These are phyloP conservation scores for Pitta sordida DNA, from an alignment of 2,113 vertebrate species.

Conservation along the genomic window DNA sequence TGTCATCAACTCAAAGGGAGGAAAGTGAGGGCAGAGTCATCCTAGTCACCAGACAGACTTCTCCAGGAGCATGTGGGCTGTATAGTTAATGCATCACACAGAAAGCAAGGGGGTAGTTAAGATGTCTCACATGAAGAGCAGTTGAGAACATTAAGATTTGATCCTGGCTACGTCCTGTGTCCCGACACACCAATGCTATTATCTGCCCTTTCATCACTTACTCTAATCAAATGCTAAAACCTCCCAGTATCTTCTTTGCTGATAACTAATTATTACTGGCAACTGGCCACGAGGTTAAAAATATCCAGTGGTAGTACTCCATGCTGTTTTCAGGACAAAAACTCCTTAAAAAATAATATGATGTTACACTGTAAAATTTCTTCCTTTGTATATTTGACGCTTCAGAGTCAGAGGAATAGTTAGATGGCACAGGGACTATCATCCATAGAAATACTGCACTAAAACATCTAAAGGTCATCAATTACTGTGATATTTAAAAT, in stretches of 20 bases:
- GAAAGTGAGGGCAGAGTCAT: not conserved
- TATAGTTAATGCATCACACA: not conserved
- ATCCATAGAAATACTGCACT: not conserved
- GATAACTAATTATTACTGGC: slow-evolving; percentile 19
- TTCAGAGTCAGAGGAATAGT: not conserved
- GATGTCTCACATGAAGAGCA: slow-evolving; percentile 13
- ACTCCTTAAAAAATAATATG: not conserved
- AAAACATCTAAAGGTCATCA: not conserved
- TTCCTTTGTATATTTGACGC: not conserved
- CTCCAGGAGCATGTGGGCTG: not conserved
- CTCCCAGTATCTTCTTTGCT: not conserved
- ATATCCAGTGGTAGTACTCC: not conserved
- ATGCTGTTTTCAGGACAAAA: not conserved
- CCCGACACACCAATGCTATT: not conserved
- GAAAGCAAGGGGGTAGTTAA: slow-evolving; percentile 7
- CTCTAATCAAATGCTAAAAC: not conserved
- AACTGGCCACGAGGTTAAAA: not conserved
- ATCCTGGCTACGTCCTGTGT: not conserved
- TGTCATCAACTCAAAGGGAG: not conserved
- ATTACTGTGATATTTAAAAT: not conserved
- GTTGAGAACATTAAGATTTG: not conserved
- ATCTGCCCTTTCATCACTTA: not conserved
- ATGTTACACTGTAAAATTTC: not conserved
- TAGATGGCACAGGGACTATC: not conserved
- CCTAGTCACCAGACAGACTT: not conserved